Evolutionary conservation across 2,888 invertebrate species (phyloP), one percentile per base, ranked within the genome.

Genomic region (Rhagophthalmus giganteus): DNA sequence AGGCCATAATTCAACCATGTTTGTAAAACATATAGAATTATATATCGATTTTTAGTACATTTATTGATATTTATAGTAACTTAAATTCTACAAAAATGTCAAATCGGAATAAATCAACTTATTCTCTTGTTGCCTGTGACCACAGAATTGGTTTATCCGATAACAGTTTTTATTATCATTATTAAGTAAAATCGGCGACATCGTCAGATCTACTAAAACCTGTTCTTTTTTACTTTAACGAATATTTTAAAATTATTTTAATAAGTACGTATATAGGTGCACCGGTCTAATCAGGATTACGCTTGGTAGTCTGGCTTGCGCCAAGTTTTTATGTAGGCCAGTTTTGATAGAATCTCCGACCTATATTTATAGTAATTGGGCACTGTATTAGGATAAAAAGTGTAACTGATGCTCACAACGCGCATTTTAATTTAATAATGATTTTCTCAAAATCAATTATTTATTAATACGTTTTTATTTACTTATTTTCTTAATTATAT

Each of bases 321-420:
- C 41, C 52, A 27, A 47, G 35, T 52, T 52, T 52, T 52, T 52
- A 32, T 37, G 8, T 11, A 24, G 20, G 11, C n/a, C 10, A 41
- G 11, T 28, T 37, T 8, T 27, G 52, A 52, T 52, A 46, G 39
- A 46, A 46, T 46, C 46, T 39, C 45, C 52, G 51, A 51, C 51
- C 51, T 44, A 44, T 45, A 51, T 51, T 51, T 51, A 51, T 20
- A 27, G 27, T 52, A 52, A 52, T 52, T 52, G 46, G 52, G 30
- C 24, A n/a, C n/a, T 24, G 35, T 13, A 20, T 37, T 37, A 35
- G 37, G 45, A 24, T 37, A 37, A 45, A 45, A 45, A 35, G 4
- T 20, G 20, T 20, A 20, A 20, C 20, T 20, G 20, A 20, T 5
- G 4, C 7, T 20, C 20, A 20, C 7, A 20, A 20, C 7, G 7